These are phyloP conservation scores for Melikaiella ostensackeni DNA, from an alignment of 2,888 invertebrate species.

Conservation along the genomic window DNA sequence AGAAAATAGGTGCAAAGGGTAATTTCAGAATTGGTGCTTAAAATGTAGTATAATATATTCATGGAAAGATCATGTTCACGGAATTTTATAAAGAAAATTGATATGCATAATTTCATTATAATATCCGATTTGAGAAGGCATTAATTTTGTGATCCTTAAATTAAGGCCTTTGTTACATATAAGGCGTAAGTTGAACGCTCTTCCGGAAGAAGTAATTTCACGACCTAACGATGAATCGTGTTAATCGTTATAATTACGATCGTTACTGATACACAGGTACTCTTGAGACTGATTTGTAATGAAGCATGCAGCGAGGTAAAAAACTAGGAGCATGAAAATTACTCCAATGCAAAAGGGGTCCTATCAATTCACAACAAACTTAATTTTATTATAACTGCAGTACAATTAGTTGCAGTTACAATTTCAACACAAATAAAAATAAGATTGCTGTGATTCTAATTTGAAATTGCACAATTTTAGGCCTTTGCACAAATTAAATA, in stretches of 20 bases:
- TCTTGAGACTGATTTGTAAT: conserved; percentile 3
- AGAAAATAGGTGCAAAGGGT: neutral
- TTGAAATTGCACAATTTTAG: too few relatives aligned
- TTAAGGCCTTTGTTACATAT: neutral
- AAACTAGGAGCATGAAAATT: neutral
- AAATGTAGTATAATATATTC: neutral
- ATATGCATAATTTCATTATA: conserved; percentile 9
- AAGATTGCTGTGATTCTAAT: too few relatives aligned
- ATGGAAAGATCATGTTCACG: neutral
- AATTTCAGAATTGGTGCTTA: neutral
- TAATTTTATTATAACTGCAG: neutral
- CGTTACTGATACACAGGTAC: neutral
- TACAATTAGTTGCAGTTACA: too few relatives aligned
- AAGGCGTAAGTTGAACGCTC: conserved; percentile 1
- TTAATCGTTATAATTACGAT: conserved; percentile 9
- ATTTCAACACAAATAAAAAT: too few relatives aligned
- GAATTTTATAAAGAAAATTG: neutral
- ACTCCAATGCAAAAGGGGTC: neutral
- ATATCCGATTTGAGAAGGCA: conserved; percentile 1
- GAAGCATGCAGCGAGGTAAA: neutral
- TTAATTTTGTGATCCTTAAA: conserved; percentile 5
- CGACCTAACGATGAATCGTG: conserved; percentile 6
- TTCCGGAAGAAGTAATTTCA: conserved; percentile 24
- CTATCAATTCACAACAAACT: neutral
- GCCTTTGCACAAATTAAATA: too few relatives aligned